Evolutionary conservation across 1,140 invertebrate genomes (phyloP), one percentile per base, ranked within the genome.

Genomic region (Cydia splendana): DNA sequence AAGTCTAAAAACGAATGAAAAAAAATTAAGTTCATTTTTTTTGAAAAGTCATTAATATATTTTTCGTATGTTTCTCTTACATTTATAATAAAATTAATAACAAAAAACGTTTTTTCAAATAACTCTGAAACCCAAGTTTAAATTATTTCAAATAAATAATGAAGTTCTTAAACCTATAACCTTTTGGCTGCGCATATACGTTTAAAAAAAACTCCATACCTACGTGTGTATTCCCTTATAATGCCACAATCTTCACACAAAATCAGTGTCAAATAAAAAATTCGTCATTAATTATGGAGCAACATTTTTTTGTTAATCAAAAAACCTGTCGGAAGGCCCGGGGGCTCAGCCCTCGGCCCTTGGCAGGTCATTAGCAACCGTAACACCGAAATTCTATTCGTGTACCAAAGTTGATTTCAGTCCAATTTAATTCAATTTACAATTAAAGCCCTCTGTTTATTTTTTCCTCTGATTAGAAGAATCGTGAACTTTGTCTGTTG

Each of bases 381-480:
- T 71, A 38, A 71, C 78, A 48, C 78, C 77, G 53, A 83, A 80
- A 80, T 84, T 84, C 76, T 79, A 78, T 76, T 78, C 77, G 79
- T 73, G 78, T 76, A 76, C 76, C 81, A 77, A 86, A 88, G 82
- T 90, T 90, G 85, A 87, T 87, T 88, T 81, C 79, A 80, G 79
- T 84, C 86, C 79, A 87, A 85, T 88, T 88, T 90, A 90, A 89
- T 88, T 88, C 86, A 91, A 89, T 91, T 88, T 85, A 88, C 89
- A 91, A 89, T 91, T 91, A 89, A 91, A 89, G 48, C 77, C 84
- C 79, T 77, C 77, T 84, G 82, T 87, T 88, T 87, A 85, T 84
- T 87, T 87, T 85, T 87, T 81, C 82, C 67, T 71, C 67, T 71
- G 67, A 71, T 71, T 71, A 71, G 67, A 71, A 71, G 67, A 71